A percentile compares a stretch with the other conserved stretches of the same genome.
Conservation (phyloP, 2,888 invertebrate genomes). For the Hipparchia sbordonii region DNA sequence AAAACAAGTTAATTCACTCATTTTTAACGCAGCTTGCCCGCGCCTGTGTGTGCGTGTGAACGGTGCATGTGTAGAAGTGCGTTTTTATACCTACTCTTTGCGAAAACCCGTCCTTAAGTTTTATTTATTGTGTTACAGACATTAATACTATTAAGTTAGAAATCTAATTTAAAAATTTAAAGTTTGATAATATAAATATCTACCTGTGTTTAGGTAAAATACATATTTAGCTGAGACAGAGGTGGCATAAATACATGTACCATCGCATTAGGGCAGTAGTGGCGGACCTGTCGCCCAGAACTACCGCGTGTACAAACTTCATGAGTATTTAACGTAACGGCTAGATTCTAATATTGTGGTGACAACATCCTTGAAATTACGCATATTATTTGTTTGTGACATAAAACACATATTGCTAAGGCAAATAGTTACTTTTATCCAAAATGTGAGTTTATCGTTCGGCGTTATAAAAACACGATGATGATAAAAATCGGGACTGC, state of each 20-base stretch:
- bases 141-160: background rate
- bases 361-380: background rate
- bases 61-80: no score
- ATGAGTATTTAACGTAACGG: background rate
- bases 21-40: no score
- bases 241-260: background rate
- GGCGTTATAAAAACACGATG: background rate
- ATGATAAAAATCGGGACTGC: background rate
- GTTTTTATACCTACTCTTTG: no score
- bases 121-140: background rate
- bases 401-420: background rate
- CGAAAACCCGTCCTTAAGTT: no score
- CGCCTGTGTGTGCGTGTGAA: no score
- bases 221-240: slow-evolving; percentile 32
- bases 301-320: background rate
- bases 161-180: background rate
- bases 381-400: background rate
- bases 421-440: background rate
- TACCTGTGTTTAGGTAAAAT: slow-evolving; percentile 8
- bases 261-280: slow-evolving; percentile 15
- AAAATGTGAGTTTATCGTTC: slow-evolving; percentile 7
- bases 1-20: no score
- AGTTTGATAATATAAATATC: slow-evolving; percentile 3
- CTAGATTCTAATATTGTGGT: background rate
- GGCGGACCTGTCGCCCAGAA: background rate